Percentiles rank a stretch among this genome's conserved stretches.
Evolutionary conservation across 1,140 invertebrate genomes (phyloP).

Genomic region (Manduca sexta): DNA sequence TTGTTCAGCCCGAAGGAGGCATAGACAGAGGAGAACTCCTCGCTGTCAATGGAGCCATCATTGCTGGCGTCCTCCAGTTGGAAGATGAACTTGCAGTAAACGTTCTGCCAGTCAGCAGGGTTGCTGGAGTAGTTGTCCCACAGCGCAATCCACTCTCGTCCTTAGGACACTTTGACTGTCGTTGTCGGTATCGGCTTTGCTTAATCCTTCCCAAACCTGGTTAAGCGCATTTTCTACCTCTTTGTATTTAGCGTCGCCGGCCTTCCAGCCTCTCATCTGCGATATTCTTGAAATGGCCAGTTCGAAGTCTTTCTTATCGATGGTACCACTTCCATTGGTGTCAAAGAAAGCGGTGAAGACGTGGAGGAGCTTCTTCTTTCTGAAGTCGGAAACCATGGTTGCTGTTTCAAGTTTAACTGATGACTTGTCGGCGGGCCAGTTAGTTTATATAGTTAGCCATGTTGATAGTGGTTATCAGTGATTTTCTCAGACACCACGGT

Average conservation of each 20-base stretch:
- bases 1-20: constrained; percentile 80
- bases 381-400: constrained; percentile 85
- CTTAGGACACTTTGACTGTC: constrained; percentile 83
- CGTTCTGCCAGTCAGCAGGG: constrained; percentile 83
- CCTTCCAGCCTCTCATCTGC: constrained; percentile 79
- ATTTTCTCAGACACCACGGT: neutral
- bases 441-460: constrained; percentile 9
- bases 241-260: constrained; percentile 77
- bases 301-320: constrained; percentile 86
- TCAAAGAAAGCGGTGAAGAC: constrained; percentile 89
- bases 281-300: constrained; percentile 83
- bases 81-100: constrained; percentile 88
- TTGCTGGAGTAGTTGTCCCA: constrained; percentile 84
- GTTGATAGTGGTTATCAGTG: constrained; percentile 19
- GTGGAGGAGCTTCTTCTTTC: constrained; percentile 87
- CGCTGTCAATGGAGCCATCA: constrained; percentile 83
- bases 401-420: constrained; percentile 27
- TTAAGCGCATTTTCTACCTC: constrained; percentile 79
- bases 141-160: constrained; percentile 88
- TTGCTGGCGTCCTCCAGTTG: constrained; percentile 85
- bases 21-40: constrained; percentile 84
- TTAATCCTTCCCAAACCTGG: constrained; percentile 85
- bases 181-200: constrained; percentile 82
- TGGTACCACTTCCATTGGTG: constrained; percentile 83
- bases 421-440: neutral